Evolutionary conservation across 2,797 vertebrate genomes (phyloP), one percentile per base, ranked within the genome.

Genomic region (Sebastes ruberrimus): DNA sequence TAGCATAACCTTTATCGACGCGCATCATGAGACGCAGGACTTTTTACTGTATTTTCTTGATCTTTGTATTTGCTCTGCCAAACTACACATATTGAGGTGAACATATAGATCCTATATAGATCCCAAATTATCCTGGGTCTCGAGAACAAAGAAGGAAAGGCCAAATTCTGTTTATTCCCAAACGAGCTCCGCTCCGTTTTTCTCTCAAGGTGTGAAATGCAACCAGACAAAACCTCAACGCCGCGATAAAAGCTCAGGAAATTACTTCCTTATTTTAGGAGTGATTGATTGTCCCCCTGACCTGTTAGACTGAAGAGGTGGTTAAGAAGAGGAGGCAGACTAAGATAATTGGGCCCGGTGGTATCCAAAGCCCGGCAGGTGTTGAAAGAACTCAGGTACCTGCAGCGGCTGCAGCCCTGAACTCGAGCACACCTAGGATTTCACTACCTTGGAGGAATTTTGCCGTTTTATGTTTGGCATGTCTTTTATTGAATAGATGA

Each of bases 231-330:
- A 91, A 86, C 88, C 90, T 90, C 86, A 87, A 88, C 86, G 67
- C 77, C 55, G 56, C 35, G 86, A 93, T 92, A 92, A 93, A 94
- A 92, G 89, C 85, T 71, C 79, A 91, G 92, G 90, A 94, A 95
- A 95, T 94, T 87, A 94, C 93, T 92, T 91, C 91, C 93, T 94
- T 95, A 95, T 94, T 95, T 95, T 94, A 90, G 93, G 85, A 87
- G 84, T 94, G 93, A 95, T 95, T 95, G 94, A 95, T 95, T 95
- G 93, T 93, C 83, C 91, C 84, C 88, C 92, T 94, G 94, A 94
- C 94, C 94, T 88, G 93, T 91, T 90, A 90, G 91, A 94, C 88
- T 92, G 93, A 91, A 90, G 91, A 90, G 91, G 91, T 92, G 92
- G 89, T 94, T 93, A 90, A 90, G 86, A 92, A 87, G 89, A 91